Conservation (phyloP, 2,113 vertebrate genomes). For the Zosterops pallidus region DNA sequence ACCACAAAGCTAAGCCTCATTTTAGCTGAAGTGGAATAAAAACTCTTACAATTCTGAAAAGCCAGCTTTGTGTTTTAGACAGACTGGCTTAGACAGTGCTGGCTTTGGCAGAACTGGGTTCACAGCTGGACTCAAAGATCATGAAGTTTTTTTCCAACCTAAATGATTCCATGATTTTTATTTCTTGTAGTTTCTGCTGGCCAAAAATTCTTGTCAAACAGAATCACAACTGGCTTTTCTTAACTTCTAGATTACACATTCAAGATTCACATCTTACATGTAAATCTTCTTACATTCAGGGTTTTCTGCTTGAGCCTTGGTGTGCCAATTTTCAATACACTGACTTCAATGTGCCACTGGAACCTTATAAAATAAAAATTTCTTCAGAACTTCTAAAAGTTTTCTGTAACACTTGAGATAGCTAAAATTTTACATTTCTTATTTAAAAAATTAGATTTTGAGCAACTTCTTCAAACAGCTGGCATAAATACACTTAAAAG, state of each 20-base stretch:
- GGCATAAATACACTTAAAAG: neutral
- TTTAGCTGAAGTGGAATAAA: neutral
- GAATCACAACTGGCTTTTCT: neutral
- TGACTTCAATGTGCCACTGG: neutral
- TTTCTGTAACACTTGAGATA: neutral
- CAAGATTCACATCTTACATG: too few relatives aligned
- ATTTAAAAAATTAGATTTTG: neutral
- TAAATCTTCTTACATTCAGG: too few relatives aligned
- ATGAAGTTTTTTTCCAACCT: neutral
- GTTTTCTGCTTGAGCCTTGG: neutral
- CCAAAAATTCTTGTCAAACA: neutral
- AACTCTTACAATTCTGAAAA: neutral
- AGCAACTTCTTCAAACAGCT: neutral
- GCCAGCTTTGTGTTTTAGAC: neutral
- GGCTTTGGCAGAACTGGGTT: neutral
- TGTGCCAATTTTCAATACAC: neutral
- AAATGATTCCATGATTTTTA: neutral
- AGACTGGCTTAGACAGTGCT: neutral
- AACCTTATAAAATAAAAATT: neutral
- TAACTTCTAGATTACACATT: neutral
- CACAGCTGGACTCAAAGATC: neutral
- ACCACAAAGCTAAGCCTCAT: neutral
- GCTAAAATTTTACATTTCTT: neutral
- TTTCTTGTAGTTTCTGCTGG: neutral
- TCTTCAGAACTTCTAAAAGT: neutral